These are phyloP conservation scores for Pseudomyrmex pallidus DNA, from an alignment of 1,140 invertebrate species.

Conservation along the genomic window DNA sequence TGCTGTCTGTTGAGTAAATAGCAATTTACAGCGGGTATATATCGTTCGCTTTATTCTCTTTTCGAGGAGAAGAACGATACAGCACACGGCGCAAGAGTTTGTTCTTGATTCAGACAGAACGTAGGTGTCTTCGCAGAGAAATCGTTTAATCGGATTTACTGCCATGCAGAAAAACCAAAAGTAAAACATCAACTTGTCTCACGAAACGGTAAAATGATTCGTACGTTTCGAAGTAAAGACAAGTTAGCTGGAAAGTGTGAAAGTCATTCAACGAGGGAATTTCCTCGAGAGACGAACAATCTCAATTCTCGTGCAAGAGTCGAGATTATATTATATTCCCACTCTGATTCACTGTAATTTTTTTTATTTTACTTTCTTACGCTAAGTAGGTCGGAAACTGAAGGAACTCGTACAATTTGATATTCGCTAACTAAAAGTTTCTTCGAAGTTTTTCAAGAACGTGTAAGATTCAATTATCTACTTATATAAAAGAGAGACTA, in stretches of 20 bases:
- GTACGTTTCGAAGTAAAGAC: neutral
- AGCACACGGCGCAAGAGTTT: neutral
- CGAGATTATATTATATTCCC: constrained; percentile 16
- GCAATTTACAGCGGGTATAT: neutral
- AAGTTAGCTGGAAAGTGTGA: constrained; percentile 6
- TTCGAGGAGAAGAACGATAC: neutral
- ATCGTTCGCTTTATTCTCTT: neutral
- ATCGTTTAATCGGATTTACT: no score
- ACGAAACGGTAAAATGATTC: no score
- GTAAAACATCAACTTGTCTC: no score
- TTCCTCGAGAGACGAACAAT: constrained; percentile 27
- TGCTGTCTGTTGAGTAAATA: neutral
- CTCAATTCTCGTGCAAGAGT: neutral
- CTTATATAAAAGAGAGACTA: neutral
- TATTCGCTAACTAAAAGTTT: neutral
- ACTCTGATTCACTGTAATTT: constrained; percentile 30
- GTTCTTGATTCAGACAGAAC: no score
- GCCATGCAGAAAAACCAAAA: no score
- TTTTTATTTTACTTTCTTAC: constrained; percentile 39
- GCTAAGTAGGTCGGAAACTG: constrained; percentile 29
- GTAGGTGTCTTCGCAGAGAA: no score
- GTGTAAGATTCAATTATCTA: neutral
- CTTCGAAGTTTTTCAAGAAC: neutral
- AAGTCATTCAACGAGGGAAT: neutral
- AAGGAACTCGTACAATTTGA: constrained; percentile 7